Conservation (phyloP, 2,113 vertebrate species). For the Microcebus griseorufus region DNA sequence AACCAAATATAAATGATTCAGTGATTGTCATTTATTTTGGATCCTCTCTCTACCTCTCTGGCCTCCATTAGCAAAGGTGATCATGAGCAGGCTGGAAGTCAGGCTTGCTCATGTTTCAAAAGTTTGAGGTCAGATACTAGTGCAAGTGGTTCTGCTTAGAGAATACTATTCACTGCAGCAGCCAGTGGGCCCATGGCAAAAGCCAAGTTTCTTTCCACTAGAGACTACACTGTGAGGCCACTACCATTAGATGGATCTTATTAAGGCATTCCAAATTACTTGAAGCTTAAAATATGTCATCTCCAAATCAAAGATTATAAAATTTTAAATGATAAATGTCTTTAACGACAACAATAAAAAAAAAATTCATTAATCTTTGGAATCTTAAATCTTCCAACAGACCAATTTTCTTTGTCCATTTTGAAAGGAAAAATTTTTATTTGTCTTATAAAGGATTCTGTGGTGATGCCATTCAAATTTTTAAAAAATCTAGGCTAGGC, state of each 20-base stretch:
- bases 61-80: background rate
- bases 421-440: background rate
- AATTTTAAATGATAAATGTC: background rate
- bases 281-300: background rate
- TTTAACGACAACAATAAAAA: background rate
- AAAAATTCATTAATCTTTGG: background rate
- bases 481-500: too few species aligned
- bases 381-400: background rate
- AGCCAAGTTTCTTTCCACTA: background rate
- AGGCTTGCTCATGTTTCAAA: background rate
- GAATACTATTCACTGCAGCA: background rate
- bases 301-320: background rate
- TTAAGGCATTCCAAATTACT: background rate
- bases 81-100: background rate
- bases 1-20: slow-evolving; percentile 23
- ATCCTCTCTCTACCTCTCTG: background rate
- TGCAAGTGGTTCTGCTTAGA: background rate
- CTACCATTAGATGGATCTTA: background rate
- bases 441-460: background rate
- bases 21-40: background rate
- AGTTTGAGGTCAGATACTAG: background rate
- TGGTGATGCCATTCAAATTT: background rate
- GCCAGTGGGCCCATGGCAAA: background rate
- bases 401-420: background rate
- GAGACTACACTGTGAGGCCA: background rate